phyloP scores from a whole-genome alignment of 1,140 invertebrate genomes.

The Psix sp. region DNA sequence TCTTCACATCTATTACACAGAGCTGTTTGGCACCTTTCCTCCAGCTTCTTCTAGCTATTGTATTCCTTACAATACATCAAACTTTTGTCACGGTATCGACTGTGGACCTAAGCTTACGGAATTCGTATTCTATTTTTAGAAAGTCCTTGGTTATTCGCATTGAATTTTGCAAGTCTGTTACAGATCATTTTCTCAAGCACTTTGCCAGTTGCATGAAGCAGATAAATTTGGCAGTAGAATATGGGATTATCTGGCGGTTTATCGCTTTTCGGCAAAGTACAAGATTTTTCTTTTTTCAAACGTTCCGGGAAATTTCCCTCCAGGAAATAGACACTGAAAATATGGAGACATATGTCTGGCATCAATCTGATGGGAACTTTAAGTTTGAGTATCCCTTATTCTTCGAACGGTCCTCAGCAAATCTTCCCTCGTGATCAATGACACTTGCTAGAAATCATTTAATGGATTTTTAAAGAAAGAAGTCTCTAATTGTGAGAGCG shows the following conservation, averaged over 20 bases:
- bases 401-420: no score
- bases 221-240: not conserved
- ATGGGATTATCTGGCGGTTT: not conserved
- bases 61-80: not conserved
- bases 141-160: not conserved
- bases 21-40: slow-evolving; percentile 3
- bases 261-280: not conserved
- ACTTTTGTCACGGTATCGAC: not conserved
- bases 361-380: no score
- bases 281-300: slow-evolving; percentile 1
- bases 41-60: slow-evolving; percentile 5
- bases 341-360: no score
- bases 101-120: slow-evolving; percentile 10
- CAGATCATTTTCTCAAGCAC: slow-evolving; percentile 5
- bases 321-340: no score
- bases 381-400: not conserved
- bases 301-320: no score
- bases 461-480: no score
- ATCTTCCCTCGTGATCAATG: no score
- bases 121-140: slow-evolving; percentile 6
- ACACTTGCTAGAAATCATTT: no score
- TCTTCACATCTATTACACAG: slow-evolving; percentile 11
- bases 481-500: not conserved
- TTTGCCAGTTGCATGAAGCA: slow-evolving; percentile 7
- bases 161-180: slow-evolving; percentile 3